phyloP scores from a whole-genome alignment of 2,113 vertebrate genomes.

The Ammodytes dubius region DNA sequence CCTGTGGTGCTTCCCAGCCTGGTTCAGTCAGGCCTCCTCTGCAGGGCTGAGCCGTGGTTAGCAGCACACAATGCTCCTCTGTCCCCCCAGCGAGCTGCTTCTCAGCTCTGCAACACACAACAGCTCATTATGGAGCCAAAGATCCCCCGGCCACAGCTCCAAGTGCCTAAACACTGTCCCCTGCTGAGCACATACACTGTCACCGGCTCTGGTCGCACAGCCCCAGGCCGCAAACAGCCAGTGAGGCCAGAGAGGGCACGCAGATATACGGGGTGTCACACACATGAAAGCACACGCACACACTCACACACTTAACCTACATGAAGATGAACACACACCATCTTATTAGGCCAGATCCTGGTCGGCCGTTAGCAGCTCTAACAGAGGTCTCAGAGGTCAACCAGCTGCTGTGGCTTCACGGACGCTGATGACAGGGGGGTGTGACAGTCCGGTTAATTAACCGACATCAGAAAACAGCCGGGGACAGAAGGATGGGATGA shows the following conservation, averaged over 20 bases:
- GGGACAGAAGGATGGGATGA: constrained; percentile 42
- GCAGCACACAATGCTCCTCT: constrained; percentile 77
- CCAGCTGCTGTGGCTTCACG: constrained; percentile 72
- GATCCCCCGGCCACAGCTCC: constrained; percentile 68
- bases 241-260: constrained; percentile 65
- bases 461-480: constrained; percentile 52
- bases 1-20: constrained; percentile 75
- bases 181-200: constrained; percentile 77
- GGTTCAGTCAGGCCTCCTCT: constrained; percentile 56
- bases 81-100: constrained; percentile 65
- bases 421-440: constrained; percentile 70
- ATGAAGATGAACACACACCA: constrained; percentile 67
- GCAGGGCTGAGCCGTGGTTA: constrained; percentile 36
- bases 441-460: constrained; percentile 67
- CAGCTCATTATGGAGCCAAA: constrained; percentile 80
- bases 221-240: constrained; percentile 70
- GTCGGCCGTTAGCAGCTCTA: constrained; percentile 69
- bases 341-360: constrained; percentile 66
- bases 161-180: constrained; percentile 77
- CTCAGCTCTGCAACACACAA: constrained; percentile 79
- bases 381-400: constrained; percentile 68
- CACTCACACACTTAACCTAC: constrained; percentile 67
- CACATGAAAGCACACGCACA: constrained; percentile 72
- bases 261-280: constrained; percentile 60
- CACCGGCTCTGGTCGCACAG: constrained; percentile 64